Evolutionary conservation across 2,888 invertebrate species (phyloP), one percentile per base, ranked within the genome.

Genomic region (Acanthoscelides obtectus): DNA sequence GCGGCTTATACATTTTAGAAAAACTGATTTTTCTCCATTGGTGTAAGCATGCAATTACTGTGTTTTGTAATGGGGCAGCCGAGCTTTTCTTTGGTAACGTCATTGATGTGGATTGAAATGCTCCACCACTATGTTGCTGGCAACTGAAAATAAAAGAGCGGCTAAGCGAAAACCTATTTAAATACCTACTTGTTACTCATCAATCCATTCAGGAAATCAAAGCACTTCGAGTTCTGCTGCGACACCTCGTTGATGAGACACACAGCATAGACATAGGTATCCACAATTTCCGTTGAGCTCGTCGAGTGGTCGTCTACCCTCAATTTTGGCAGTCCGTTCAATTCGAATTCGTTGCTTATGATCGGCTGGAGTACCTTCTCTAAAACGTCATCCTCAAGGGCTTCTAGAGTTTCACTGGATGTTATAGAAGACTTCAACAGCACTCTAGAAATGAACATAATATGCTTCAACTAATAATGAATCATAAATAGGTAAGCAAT

Each of bases 221-320:
- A 76, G 88, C 88, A 89, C 17, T 81, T 79, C 0, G 83, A 81
- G 78, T 86, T 84, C 70, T 85, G 83, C 68, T 84, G 81, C 0
- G 87, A 85, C 65, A 89, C 80, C 77, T 87, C 87, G 45, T 87
- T 84, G n/a, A 87, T 83, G 22, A 89, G 80, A 3, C 84, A 85
- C 64, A 89, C 78, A 0, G 87, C 86, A 78, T 88, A 85, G 64
- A 88, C 81, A 72, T 87, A 88, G 69, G 88, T 82, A 66, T 84
- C 84, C 20, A 86, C 84, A 0, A 85, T 82, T 71, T 87, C 85
- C 70, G 84, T 81, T 72, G 86, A 75, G 22, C 74, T 75, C n/a
- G 77, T 74, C 19, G 68, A 75, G 21, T 66, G 65, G 69, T 77
- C 76, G n/a, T 72, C 72, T 8, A 72, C 72, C 69, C 73, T 74